phyloP scores from a whole-genome alignment of 2,888 invertebrate species.

The Drosophila subsilvestris region DNA sequence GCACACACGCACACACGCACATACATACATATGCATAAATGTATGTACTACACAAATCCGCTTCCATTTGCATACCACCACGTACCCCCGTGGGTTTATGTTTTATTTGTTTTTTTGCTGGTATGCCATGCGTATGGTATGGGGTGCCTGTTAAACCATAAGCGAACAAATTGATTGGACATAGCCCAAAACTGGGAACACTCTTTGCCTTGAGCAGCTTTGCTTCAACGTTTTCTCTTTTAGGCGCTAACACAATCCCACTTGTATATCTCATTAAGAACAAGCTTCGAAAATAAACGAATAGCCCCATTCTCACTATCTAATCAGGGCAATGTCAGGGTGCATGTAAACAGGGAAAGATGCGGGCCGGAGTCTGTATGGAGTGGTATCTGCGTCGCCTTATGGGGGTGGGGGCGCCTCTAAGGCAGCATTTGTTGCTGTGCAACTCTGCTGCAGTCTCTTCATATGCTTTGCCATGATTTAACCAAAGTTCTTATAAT shows the following conservation, averaged over 20 bases:
- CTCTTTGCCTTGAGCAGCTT: neutral
- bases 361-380: neutral
- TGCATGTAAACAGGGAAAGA: neutral
- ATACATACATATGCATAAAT: constrained; percentile 8
- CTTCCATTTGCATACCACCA: constrained; percentile 57
- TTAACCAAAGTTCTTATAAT: too few relatives aligned
- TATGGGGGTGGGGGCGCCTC: neutral
- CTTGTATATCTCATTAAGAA: neutral
- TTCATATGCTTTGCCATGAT: too few relatives aligned
- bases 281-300: neutral
- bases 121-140: constrained; percentile 27
- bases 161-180: constrained; percentile 35
- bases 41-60: constrained; percentile 41
- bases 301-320: neutral
- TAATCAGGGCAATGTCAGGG: neutral
- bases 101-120: constrained; percentile 5
- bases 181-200: constrained; percentile 6
- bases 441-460: neutral
- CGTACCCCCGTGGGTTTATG: constrained; percentile 22
- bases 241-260: neutral
- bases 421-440: neutral
- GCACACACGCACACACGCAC: constrained; percentile 14
- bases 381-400: neutral
- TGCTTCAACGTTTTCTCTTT: neutral
- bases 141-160: constrained; percentile 16